These are phyloP conservation scores for Phalacrocorax aristotelis DNA, from an alignment of 2,113 vertebrate genomes.

Conservation along the genomic window DNA sequence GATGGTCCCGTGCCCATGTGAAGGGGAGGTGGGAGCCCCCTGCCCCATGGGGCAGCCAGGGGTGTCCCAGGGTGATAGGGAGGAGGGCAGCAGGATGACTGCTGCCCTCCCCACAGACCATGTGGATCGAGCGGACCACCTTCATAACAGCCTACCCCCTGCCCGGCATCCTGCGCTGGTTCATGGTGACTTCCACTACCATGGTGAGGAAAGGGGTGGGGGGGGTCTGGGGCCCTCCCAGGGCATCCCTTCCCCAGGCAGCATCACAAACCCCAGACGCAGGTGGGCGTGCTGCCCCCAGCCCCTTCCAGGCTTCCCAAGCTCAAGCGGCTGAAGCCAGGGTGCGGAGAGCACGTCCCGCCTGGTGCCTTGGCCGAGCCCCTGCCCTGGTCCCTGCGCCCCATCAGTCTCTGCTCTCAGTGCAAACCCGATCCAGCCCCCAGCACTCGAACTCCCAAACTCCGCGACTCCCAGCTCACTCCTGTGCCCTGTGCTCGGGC, in stretches of 20 bases:
- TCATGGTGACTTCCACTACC: constrained; percentile 1
- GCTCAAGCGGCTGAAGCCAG: background rate
- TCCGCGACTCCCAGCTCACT: accelerated
- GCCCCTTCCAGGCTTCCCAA: background rate
- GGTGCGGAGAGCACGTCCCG: accelerated
- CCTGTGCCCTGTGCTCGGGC: background rate
- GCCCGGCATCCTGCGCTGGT: constrained; percentile 69
- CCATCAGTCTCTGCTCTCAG: background rate
- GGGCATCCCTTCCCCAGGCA: background rate
- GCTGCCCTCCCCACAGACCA: background rate
- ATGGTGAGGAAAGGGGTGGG: background rate
- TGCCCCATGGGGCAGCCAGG: accelerated
- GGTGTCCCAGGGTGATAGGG: background rate
- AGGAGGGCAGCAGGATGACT: background rate
- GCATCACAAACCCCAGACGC: too few relatives aligned
- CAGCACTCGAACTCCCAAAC: background rate
- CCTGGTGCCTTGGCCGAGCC: accelerated
- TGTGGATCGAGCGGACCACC: constrained; percentile 65
- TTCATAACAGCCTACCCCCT: constrained; percentile 61
- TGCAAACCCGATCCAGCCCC: background rate
- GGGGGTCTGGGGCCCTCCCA: background rate
- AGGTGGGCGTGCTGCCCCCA: background rate
- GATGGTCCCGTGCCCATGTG: background rate
- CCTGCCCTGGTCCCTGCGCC: accelerated
- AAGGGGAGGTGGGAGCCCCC: background rate